Base-by-base conservation (phyloP, 2,113 vertebrate species). In the Grallaria varia region DNA sequence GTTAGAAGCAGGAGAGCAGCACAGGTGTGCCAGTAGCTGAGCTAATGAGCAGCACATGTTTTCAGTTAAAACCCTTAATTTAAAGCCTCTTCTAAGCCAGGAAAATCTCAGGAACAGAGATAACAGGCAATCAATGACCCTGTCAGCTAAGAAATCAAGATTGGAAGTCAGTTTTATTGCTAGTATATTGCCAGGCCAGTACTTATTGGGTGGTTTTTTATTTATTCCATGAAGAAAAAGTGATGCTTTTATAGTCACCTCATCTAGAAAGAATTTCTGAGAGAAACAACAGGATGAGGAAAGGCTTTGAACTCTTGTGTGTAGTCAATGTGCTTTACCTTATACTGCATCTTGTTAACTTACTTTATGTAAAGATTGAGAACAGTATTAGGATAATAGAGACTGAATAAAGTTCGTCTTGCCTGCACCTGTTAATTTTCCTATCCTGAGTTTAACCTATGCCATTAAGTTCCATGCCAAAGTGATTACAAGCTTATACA, bases 31-130 rank as follows among this genome's bases (percentile, higher is more conserved):
- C 40, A 52, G 21, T 15, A 91, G n/a, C 72, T 85, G 11, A 84
- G 62, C 84, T 97, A 96, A 96, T 87, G 64, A 95, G 82, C 45
- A 81, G 53, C 81, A 78, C 87, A 89, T 72, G 71, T 78, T 92
- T 93, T 87, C 64, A 84, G 53, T 89, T 87, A 93, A 95, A 95
- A 39, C 4, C 6, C 53, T 78, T 94, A 87, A 96, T 96, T 92
- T 94, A 71, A 83, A 93, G 49, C 35, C 25, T 76, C 35, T 77
- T 81, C 79, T 50, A 62, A 93, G 85, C 55, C 71, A 95, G 66
- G 40, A 88, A 81, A 95, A 69, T 45, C 10, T 66, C 27, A 1
- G 37, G 33, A 94, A 84, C 63, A 3, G 31, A 67, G n/a, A 64
- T 91, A 96, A 79, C 33, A 83, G 27, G 21, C 22, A 75, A 69